Conservation (phyloP, 2,888 invertebrate species). For the Epiblema foenella region DNA sequence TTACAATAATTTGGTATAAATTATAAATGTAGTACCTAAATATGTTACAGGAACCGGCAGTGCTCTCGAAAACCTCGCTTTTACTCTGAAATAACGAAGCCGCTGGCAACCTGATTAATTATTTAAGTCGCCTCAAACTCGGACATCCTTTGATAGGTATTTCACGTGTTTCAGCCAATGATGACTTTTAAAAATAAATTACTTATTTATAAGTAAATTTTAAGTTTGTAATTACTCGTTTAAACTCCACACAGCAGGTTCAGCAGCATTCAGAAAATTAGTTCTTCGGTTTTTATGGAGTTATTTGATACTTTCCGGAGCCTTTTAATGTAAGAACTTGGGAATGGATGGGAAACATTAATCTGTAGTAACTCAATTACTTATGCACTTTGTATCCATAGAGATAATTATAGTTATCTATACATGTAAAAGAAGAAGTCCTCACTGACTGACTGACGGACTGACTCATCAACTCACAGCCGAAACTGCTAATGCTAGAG, state of each 20-base stretch:
- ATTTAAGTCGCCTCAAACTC: slow-evolving; percentile 21
- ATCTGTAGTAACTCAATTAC: background rate
- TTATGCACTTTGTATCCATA: background rate
- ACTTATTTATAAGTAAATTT: too few species aligned
- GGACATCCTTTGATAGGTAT: slow-evolving; percentile 15
- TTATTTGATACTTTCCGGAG: background rate
- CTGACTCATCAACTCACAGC: too few species aligned
- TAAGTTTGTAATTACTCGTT: background rate
- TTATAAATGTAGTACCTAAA: too few species aligned
- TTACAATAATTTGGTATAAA: too few species aligned
- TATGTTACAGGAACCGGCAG: background rate
- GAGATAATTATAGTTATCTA: background rate
- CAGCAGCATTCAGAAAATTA: background rate
- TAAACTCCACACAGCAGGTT: background rate
- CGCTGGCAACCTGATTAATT: slow-evolving; percentile 28
- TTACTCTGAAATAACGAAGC: slow-evolving; percentile 13
- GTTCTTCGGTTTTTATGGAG: background rate
- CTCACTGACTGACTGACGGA: too few species aligned
- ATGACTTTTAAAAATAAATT: background rate
- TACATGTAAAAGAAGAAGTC: too few species aligned
- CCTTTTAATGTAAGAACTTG: background rate
- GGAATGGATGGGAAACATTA: background rate
- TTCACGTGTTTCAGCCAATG: slow-evolving; percentile 11
- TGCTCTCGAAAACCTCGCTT: background rate
- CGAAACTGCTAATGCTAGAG: too few species aligned